These are phyloP conservation scores for Nicator chloris DNA, from an alignment of 2,113 vertebrate species.

Conservation along the genomic window DNA sequence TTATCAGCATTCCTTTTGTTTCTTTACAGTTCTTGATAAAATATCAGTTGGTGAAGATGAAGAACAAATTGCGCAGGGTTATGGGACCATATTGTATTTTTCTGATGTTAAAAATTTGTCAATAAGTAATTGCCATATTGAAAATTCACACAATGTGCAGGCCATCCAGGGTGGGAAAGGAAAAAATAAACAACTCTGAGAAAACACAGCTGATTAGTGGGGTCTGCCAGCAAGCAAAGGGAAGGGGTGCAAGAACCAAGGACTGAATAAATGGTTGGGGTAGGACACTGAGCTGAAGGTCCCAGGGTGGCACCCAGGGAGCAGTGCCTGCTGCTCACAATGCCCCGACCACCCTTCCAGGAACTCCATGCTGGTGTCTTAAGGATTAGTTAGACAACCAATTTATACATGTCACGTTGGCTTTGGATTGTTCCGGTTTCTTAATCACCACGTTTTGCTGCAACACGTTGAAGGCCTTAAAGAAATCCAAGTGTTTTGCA, in stretches of 20 bases:
- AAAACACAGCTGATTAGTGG: neutral
- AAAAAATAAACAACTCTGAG: neutral
- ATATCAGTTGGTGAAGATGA: neutral
- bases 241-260: neutral
- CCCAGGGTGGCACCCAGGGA: neutral
- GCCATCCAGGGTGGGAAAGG: neutral
- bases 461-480: slow-evolving; percentile 3
- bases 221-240: neutral
- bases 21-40: neutral
- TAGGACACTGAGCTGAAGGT: neutral
- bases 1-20: neutral
- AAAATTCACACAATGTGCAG: accelerated
- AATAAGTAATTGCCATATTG: neutral
- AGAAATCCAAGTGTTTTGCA: neutral
- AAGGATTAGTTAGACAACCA: neutral
- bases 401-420: neutral
- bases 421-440: neutral
- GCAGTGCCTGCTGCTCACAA: accelerated
- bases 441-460: neutral
- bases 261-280: neutral
- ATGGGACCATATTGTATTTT: neutral
- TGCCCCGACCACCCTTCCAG: neutral
- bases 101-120: neutral
- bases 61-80: neutral
- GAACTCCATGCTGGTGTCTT: neutral